phyloP scores from a whole-genome alignment of 2,797 vertebrate genomes.

The Myiotriccus ornatus region DNA sequence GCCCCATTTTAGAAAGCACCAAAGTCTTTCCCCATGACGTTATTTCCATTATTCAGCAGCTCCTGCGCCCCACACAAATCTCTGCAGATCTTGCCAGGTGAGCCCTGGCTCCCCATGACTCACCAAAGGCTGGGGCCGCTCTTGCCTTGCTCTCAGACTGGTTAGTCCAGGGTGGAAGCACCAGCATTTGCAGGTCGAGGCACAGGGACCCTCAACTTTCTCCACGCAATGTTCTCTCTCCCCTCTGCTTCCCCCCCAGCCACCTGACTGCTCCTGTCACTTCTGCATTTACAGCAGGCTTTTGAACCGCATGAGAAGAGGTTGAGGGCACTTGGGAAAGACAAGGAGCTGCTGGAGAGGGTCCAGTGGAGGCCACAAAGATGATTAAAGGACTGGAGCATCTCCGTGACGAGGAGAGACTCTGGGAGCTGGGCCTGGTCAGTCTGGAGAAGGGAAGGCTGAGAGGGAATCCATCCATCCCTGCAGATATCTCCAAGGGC shows the following conservation, averaged over 20 bases:
- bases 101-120: not conserved
- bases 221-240: not conserved
- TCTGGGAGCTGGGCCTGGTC: not conserved
- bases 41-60: not conserved
- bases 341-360: not conserved
- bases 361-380: not conserved
- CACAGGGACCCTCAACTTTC: not conserved
- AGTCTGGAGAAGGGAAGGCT: not conserved
- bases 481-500: not conserved
- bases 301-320: not conserved
- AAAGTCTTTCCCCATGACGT: not conserved
- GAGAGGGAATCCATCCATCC: not conserved
- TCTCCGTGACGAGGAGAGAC: not conserved
- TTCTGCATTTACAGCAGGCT: not conserved
- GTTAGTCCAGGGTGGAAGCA: not conserved
- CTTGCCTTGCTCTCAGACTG: not conserved
- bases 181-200: not conserved
- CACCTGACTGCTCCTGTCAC: slow-evolving; percentile 27
- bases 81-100: not conserved
- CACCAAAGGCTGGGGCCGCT: not conserved
- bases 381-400: not conserved
- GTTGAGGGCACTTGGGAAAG: not conserved
- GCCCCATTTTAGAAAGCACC: not conserved
- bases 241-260: not conserved
- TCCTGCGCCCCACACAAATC: not conserved